Percentiles rank a stretch among this genome's conserved stretches.
These are phyloP conservation scores for Bombus haemorrhoidalis DNA, from an alignment of 1,140 invertebrate species.

Conservation along the genomic window DNA sequence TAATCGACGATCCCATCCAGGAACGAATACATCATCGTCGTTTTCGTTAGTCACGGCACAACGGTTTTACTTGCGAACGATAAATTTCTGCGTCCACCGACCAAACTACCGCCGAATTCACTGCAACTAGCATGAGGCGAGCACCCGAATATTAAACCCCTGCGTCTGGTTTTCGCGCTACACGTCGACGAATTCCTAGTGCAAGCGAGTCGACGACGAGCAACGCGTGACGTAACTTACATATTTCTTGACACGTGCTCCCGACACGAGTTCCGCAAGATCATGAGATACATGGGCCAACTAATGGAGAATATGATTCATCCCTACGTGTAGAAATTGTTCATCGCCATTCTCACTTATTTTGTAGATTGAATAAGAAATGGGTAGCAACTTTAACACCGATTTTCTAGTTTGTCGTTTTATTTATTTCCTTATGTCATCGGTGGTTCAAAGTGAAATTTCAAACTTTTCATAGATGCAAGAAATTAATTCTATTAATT, in stretches of 20 bases:
- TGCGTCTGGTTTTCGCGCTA: not conserved
- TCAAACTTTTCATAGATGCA: too few species aligned
- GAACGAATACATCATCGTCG: slow-evolving; percentile 52
- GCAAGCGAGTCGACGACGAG: too few species aligned
- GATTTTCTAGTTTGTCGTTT: too few species aligned
- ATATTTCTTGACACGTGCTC: not conserved
- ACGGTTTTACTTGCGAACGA: not conserved
- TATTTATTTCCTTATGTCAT: too few species aligned
- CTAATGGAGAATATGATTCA: too few species aligned
- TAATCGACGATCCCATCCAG: slow-evolving; percentile 44
- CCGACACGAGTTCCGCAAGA: too few species aligned
- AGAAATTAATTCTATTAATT: too few species aligned
- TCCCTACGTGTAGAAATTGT: not conserved
- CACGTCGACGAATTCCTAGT: not conserved
- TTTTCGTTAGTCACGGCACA: not conserved
- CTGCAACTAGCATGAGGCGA: not conserved
- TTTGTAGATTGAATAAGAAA: too few species aligned
- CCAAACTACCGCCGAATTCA: slow-evolving; percentile 20
- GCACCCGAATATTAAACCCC: not conserved
- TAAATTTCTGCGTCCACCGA: slow-evolving; percentile 42
- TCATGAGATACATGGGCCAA: too few species aligned
- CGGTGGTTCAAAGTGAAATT: too few species aligned
- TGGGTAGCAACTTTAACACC: too few species aligned
- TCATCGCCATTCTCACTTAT: not conserved
- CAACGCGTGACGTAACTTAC: not conserved